These are phyloP conservation scores for Rynchops niger DNA, from an alignment of 2,113 vertebrate genomes.

Conservation along the genomic window DNA sequence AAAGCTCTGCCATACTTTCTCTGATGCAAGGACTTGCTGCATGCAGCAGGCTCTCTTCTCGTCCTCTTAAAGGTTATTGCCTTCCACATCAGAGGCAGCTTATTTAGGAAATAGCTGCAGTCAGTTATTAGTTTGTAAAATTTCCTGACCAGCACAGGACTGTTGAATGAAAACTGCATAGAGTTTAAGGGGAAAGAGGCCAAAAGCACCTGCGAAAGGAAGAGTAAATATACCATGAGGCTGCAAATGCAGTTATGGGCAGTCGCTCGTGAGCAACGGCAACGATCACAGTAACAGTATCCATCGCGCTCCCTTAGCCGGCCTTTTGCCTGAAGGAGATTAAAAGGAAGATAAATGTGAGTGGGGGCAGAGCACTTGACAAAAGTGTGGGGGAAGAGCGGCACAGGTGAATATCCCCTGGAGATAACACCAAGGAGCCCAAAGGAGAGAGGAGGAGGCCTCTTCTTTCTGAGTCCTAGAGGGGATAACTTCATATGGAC, in stretches of 20 bases:
- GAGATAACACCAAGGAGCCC: neutral
- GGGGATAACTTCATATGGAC: neutral
- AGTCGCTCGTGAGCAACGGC: neutral
- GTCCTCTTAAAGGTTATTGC: neutral
- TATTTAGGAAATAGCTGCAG: neutral
- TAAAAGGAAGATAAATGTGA: neutral
- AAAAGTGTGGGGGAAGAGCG: neutral
- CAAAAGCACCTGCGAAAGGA: neutral
- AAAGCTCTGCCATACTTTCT: conserved; percentile 39
- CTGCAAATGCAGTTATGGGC: neutral
- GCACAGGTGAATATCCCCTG: neutral
- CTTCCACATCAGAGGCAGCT: neutral
- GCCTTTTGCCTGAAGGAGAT: neutral
- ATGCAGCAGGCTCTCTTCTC: neutral
- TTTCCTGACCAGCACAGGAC: neutral
- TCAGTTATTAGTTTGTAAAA: neutral
- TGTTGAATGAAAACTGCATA: neutral
- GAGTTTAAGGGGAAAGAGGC: neutral
- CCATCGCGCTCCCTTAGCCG: neutral
- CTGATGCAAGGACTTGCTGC: neutral
- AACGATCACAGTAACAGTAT: neutral
- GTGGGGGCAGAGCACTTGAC: neutral
- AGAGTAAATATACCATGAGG: neutral
- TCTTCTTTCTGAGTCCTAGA: neutral
- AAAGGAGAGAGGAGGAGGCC: neutral